These are phyloP conservation scores for Poecile atricapillus DNA, from an alignment of 2,113 vertebrate genomes.

Conservation along the genomic window DNA sequence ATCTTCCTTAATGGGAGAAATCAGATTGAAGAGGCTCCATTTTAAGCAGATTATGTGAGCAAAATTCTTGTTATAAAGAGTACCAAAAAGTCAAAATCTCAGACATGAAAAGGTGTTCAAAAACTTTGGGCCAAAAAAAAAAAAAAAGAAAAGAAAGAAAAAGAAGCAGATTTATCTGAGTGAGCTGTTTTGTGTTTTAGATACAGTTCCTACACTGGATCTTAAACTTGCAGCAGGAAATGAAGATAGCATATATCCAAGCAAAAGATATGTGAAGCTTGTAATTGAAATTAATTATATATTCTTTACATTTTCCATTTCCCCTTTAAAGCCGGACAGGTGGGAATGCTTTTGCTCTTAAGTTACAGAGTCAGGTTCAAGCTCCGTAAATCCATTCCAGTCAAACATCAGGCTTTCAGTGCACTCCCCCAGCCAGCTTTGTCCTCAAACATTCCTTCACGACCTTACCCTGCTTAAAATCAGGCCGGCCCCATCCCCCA, in stretches of 20 bases:
- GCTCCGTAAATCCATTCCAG: conserved; percentile 71
- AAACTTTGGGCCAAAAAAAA: not conserved
- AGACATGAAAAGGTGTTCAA: conserved; percentile 1
- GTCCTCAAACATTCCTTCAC: conserved; percentile 79
- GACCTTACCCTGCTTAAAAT: conserved; percentile 79
- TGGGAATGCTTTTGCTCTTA: conserved; percentile 73
- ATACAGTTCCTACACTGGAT: conserved; percentile 24
- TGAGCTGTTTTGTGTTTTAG: conserved; percentile 40
- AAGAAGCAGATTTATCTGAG: not conserved
- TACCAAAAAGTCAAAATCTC: conserved; percentile 44
- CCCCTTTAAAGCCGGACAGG: conserved; percentile 72
- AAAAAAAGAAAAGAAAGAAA: not conserved
- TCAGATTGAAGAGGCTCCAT: conserved; percentile 46
- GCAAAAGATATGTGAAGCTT: conserved; percentile 53
- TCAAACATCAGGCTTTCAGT: conserved; percentile 55
- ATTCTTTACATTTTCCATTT: conserved; percentile 75
- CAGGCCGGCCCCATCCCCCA: conserved; percentile 72
- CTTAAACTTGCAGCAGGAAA: conserved; percentile 45
- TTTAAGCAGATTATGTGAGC: conserved; percentile 36
- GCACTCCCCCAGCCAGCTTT: conserved; percentile 71
- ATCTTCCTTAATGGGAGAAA: conserved; percentile 51
- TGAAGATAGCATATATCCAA: conserved; percentile 48
- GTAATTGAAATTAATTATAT: conserved; percentile 81
- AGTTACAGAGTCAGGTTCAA: conserved; percentile 65
- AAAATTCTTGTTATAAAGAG: conserved; percentile 33